Percentiles rank a stretch among this genome's conserved stretches.
These are phyloP conservation scores for Anhinga rufa DNA, from an alignment of 2,113 vertebrate genomes.

Conservation along the genomic window DNA sequence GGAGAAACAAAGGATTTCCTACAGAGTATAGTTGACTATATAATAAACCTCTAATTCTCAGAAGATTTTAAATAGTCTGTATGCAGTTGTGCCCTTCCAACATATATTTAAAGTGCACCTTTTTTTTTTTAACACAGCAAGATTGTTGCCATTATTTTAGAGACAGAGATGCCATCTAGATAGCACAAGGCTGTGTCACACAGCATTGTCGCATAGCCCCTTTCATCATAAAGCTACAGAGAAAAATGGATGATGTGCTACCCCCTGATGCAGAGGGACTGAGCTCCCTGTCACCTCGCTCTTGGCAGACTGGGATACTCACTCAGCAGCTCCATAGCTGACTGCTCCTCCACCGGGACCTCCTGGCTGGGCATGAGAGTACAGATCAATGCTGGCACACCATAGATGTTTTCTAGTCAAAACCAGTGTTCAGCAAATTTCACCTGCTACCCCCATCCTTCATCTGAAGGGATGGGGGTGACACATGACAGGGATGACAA, in stretches of 20 bases:
- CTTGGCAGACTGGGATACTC: not conserved
- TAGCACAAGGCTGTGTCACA: not conserved
- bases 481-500: fast-evolving
- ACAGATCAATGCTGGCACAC: not conserved
- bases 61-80: not conserved
- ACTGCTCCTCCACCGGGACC: not conserved
- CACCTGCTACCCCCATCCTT: not conserved
- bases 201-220: not conserved
- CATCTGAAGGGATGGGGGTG: not conserved
- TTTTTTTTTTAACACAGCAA: not conserved
- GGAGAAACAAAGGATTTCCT: not conserved
- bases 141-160: not conserved
- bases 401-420: not conserved
- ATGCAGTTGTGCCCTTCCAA: not conserved
- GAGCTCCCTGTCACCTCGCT: not conserved
- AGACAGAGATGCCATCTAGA: not conserved
- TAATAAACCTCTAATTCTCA: not conserved
- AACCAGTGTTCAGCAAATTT: not conserved
- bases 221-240: not conserved
- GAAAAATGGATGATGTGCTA: not conserved
- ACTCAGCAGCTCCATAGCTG: not conserved
- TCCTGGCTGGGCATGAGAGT: not conserved
- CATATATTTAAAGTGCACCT: not conserved
- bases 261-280: not conserved
- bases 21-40: not conserved